These are phyloP conservation scores for Elysia chlorotica DNA, from an alignment of 1,140 invertebrate genomes.

Conservation along the genomic window DNA sequence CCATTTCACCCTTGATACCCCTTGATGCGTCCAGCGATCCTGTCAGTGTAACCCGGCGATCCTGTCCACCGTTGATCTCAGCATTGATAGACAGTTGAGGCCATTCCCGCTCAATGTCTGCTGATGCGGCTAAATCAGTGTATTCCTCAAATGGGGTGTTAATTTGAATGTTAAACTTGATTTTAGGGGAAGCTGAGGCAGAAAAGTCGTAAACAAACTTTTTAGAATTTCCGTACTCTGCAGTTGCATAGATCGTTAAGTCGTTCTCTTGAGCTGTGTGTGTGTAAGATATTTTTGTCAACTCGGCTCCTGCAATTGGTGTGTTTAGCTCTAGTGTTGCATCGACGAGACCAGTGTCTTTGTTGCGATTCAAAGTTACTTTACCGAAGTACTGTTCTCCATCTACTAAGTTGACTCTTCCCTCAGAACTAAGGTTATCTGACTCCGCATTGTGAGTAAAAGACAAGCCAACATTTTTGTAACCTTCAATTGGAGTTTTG, in stretches of 20 bases:
- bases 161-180: not conserved
- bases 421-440: constrained; percentile 18
- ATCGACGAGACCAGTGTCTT: constrained; percentile 13
- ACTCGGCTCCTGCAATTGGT: constrained; percentile 20
- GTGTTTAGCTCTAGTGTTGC: constrained; percentile 25
- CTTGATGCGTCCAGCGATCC: not conserved
- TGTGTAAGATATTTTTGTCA: constrained; percentile 23
- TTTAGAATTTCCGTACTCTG: constrained; percentile 27
- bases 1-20: not conserved
- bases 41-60: not conserved
- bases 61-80: not conserved
- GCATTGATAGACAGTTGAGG: not conserved
- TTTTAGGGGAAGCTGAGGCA: constrained; percentile 9
- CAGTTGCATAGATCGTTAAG: constrained; percentile 25
- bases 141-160: constrained; percentile 19
- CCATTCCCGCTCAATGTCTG: not conserved
- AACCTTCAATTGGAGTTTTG: constrained; percentile 25
- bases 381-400: constrained; percentile 5
- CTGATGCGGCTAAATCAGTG: constrained; percentile 3
- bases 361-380: constrained; percentile 9
- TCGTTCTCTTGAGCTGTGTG: constrained; percentile 29
- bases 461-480: constrained; percentile 24
- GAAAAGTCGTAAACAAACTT: constrained; percentile 25
- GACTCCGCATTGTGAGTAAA: constrained; percentile 30
- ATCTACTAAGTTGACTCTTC: constrained; percentile 26